Conservation (phyloP, 2,888 invertebrate species). For the Pseudococcus viburni region DNA sequence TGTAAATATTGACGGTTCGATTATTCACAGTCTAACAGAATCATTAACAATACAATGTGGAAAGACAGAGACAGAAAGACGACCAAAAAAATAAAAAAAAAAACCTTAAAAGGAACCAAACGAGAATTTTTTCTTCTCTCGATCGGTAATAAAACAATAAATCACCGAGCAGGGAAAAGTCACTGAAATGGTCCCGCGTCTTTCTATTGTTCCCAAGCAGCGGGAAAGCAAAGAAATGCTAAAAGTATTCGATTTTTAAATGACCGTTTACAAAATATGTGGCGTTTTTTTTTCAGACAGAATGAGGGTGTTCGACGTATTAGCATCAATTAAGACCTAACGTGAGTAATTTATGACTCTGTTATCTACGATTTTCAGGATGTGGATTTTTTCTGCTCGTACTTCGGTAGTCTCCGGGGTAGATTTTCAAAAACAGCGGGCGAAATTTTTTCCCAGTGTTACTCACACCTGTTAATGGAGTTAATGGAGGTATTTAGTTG, state of each 20-base stretch:
- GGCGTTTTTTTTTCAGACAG: not conserved
- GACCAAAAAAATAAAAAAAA: not conserved
- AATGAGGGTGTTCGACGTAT: not conserved
- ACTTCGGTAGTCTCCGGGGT: too few species aligned
- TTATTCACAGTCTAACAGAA: conserved; percentile 50
- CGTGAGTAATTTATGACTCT: not conserved
- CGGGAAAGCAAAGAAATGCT: conserved; percentile 20
- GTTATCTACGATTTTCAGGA: too few species aligned
- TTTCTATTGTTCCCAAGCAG: not conserved
- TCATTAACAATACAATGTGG: conserved; percentile 32
- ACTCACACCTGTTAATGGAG: too few species aligned
- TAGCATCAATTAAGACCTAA: not conserved
- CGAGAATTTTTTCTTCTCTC: not conserved
- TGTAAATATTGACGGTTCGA: conserved; percentile 48
- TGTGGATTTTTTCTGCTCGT: too few species aligned
- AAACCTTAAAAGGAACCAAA: conserved; percentile 11
- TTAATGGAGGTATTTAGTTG: too few species aligned
- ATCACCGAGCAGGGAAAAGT: conserved; percentile 23
- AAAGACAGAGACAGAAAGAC: not conserved
- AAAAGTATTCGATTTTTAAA: not conserved
- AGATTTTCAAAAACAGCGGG: too few species aligned
- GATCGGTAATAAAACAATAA: conserved; percentile 53
- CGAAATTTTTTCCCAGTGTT: too few species aligned
- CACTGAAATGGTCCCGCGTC: not conserved
- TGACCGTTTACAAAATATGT: not conserved